Evolutionary conservation across 2,888 invertebrate genomes (phyloP), one percentile per base, ranked within the genome.

Genomic region (Pandemis corylana): DNA sequence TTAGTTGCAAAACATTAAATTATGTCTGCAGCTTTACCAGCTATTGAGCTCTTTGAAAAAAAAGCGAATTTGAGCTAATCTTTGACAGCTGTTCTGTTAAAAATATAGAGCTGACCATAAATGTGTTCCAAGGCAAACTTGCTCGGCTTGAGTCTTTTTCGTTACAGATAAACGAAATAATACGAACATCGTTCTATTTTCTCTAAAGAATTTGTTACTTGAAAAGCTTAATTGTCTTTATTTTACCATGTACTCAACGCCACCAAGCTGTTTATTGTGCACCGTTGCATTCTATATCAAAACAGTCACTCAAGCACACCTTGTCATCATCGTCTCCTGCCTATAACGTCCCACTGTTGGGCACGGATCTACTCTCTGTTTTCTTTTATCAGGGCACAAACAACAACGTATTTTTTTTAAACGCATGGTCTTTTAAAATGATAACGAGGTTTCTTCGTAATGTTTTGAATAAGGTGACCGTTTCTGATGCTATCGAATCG

Each of bases 1-100:
- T 36, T 49, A 36, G 59, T 36, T 61, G 68, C 68, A 68, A 59
- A 28, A 59, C 59, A 59, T 12, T 5, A 59, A 59, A 7, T 28
- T 28, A 28, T 59, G 28, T 28, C 20, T n/a, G 15, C 20, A 2
- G 53, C 53, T 53, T 13, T 51, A 51, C 13, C 9, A 53, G 53
- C 9, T 56, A 15, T 9, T 51, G 51, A 13, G 46, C 9, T 46
- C 4, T 13, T 7, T 53, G 7, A 15, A 15, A 53, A 53, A 53
- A n/a, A 7, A n/a, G 15, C 15, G 2, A 15, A 7, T 20, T 56
- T 56, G 53, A 56, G n/a, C 51, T n/a, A 51, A 51, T 51, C n/a
- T 51, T 51, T 51, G 51, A 51, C 53, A 20, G 15, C 12, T 49
- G n/a, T n/a, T 56, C 4, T 20, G 20, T 20, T 20, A 15, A 56